Evolutionary conservation across 1,140 invertebrate genomes (phyloP).

Genomic region (Pseudomyrmex gracilis): DNA sequence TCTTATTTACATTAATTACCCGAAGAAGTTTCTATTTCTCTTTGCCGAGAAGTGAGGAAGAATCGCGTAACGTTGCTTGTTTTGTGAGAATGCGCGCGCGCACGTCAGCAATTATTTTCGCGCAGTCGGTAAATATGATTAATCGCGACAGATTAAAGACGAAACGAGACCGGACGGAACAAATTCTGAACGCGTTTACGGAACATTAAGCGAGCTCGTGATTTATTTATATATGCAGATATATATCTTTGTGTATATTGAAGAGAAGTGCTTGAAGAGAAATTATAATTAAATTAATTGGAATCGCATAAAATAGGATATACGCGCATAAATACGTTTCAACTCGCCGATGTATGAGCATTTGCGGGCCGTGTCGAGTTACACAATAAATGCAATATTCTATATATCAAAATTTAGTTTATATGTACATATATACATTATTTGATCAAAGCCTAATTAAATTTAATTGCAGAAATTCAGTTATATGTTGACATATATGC

Average conservation of each 20-base stretch:
- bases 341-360: background rate
- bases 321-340: background rate
- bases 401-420: conserved; percentile 14
- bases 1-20: conserved; percentile 72
- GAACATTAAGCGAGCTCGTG: background rate
- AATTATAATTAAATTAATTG: conserved; percentile 48
- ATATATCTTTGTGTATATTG: background rate
- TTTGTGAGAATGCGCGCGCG: background rate
- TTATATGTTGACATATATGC: background rate
- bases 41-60: background rate
- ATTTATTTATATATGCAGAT: conserved; percentile 1
- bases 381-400: conserved; percentile 28
- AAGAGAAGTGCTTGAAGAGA: background rate
- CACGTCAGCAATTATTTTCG: conserved; percentile 45
- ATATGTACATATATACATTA: background rate
- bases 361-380: conserved; percentile 1
- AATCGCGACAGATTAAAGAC: conserved; percentile 60
- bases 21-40: conserved; percentile 44
- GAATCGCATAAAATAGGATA: conserved; percentile 12
- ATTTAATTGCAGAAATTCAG: conserved; percentile 24
- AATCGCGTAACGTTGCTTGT: background rate
- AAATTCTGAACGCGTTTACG: conserved; percentile 30
- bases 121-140: conserved; percentile 65
- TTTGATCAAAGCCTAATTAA: conserved; percentile 30
- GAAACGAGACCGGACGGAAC: conserved; percentile 6